Evolutionary conservation across 2,888 invertebrate genomes (phyloP).

Genomic region (Tachystola acroxantha): DNA sequence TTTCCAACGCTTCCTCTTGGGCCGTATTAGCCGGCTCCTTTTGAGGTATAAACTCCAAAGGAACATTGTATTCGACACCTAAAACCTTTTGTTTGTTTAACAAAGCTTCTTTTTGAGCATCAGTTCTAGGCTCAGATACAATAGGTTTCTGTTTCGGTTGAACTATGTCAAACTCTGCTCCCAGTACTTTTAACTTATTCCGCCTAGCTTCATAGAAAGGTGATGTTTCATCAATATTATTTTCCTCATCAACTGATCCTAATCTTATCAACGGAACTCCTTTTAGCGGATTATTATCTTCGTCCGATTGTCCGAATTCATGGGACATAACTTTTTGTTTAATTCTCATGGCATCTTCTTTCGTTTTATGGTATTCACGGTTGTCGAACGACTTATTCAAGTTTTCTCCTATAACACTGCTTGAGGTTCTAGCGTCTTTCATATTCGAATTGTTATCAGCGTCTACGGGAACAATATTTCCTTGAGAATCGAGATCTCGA

Average conservation of each 20-base stretch:
- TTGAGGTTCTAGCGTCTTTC: constrained; percentile 40
- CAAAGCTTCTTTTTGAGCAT: constrained; percentile 78
- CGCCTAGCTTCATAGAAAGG: constrained; percentile 49
- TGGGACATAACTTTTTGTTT: constrained; percentile 73
- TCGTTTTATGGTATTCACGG: constrained; percentile 47
- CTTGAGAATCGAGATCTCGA: constrained; percentile 52
- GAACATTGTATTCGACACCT: constrained; percentile 78
- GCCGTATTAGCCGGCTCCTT: constrained; percentile 52
- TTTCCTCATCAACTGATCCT: constrained; percentile 44
- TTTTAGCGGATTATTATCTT: constrained; percentile 44
- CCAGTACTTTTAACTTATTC: constrained; percentile 56
- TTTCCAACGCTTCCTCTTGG: constrained; percentile 56
- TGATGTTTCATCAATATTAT: constrained; percentile 39
- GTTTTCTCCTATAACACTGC: constrained; percentile 48
- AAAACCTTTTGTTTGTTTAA: constrained; percentile 80
- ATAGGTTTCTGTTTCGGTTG: constrained; percentile 4
- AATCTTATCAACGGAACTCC: constrained; percentile 24
- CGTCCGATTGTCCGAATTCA: constrained; percentile 59
- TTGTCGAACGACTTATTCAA: constrained; percentile 44
- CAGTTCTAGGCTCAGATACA: constrained; percentile 40
- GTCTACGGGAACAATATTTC: constrained; percentile 40
- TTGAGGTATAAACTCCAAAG: constrained; percentile 26
- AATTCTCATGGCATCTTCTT: constrained; percentile 63
- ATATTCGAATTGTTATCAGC: constrained; percentile 26
- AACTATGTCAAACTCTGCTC: constrained; percentile 37